Evolutionary conservation across 2,888 invertebrate genomes (phyloP).

Genomic region (Oligia fasciuncula): DNA sequence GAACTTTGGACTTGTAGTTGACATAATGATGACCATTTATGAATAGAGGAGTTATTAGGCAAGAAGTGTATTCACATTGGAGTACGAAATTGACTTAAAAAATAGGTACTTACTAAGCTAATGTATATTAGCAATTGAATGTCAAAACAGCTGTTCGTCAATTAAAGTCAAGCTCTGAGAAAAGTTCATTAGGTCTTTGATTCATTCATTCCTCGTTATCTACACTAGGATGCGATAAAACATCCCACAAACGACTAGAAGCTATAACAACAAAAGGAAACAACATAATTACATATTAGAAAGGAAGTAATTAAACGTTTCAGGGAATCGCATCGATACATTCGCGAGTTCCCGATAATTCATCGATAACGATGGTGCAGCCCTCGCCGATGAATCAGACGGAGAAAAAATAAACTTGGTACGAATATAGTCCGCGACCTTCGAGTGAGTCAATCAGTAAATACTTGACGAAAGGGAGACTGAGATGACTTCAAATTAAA

Average conservation of each 20-base stretch:
- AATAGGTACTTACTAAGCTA: not conserved
- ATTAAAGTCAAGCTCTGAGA: not conserved
- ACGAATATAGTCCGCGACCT: constrained; percentile 81
- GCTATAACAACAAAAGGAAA: constrained; percentile 43
- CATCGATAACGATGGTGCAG: constrained; percentile 66
- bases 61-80: constrained; percentile 2
- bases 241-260: constrained; percentile 20
- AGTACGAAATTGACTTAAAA: not conserved
- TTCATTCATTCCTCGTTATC: constrained; percentile 31
- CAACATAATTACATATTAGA: constrained; percentile 59
- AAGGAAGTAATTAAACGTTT: constrained; percentile 62
- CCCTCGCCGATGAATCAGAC: constrained; percentile 74
- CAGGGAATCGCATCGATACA: constrained; percentile 54
- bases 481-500: constrained; percentile 41
- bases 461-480: constrained; percentile 64
- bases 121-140: not conserved
- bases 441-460: constrained; percentile 76
- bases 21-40: constrained; percentile 39
- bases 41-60: constrained; percentile 5
- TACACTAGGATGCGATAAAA: constrained; percentile 35
- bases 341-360: constrained; percentile 55
- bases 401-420: constrained; percentile 73
- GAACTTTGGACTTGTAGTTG: constrained; percentile 22
- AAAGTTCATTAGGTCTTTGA: constrained; percentile 9
- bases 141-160: not conserved